Base-by-base conservation (phyloP, 2,113 vertebrate species). In the Strix aluco region DNA sequence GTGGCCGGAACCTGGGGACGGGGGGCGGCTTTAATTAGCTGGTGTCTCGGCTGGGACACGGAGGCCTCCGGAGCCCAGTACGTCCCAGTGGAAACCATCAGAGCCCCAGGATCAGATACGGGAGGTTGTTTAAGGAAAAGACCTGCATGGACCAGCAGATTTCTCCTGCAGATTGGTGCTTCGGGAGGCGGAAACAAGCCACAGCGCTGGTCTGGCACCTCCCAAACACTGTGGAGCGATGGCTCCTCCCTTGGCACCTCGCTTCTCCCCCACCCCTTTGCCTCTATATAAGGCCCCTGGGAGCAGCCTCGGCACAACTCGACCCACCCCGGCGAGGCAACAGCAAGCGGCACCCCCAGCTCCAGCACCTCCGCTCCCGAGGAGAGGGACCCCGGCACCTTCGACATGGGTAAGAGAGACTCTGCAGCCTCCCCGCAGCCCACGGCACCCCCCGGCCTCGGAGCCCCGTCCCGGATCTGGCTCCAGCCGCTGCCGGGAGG, bases 141-240 rank as follows among this genome's bases (percentile, higher is more conserved):
- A 93, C 15, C 80, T 94, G 92, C 88, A 61, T 6, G 84, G 79
- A n/a, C 5, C 88, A 91, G 93, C 93, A 94, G 93, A 94, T 94
- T 27, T 83, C 57, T 1, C 32, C 81, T 10, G n/a, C 6, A 59
- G 93, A 91, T 94, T 78, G 87, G 61, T 30, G 65, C 49, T 38
- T 62, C 15, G 49, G 58, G 21, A 70, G 91, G 93, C 6, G 57
- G 88, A 79, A 65, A 79, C n/a, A 49, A 82, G 66, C 75, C 61
- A 5, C 71, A 21, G 71, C 4, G 16, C 63, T 26, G 91, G 80
- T 30, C 74, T 7, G 95, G 87, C 93, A 65, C 95, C 93, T 96
- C 95, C 95, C 91, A 57, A 87, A 54, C 4, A 18, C 91, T 38
- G 9, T 3, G 93, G 65, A 95, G 75, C 16, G 2, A 42, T 42